Evolutionary conservation across 2,888 invertebrate species (phyloP), one percentile per base, ranked within the genome.

Genomic region (Parnassius glacialis): DNA sequence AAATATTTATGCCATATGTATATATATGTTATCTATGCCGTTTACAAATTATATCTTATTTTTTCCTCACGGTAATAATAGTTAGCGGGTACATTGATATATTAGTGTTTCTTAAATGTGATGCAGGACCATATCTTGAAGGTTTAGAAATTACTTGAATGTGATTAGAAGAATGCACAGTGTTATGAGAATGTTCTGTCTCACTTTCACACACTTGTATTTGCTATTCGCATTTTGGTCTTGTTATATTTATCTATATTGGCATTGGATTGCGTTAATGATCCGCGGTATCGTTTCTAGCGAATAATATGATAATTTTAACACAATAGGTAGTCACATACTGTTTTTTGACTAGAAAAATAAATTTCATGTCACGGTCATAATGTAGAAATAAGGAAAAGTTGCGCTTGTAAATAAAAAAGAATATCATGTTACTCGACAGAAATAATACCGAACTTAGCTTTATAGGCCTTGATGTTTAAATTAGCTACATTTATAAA

Each of bases 261-360:
- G 50, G 55, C 60, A 60, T 60, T 55, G 50, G 55, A 60, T 43
- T 51, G 51, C 60, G 20, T 12, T 60, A 55, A 55, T 42, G 50
- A 51, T 43, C 55, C 55, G 43, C 51, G 50, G 44, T 50, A 43
- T 60, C 25, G 51, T 51, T 55, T 51, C 48, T 51, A 34, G 12
- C 60, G 59, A 59, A 10, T 59, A 25, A 52, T 12, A 16, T 34
- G 5, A 34, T 34, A 34, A 34, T 34, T 34, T 34, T 34, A 34
- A 34, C 34, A 34, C 34, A 34, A 34, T 34, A 34, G 7, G 7
- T 34, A 7, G 34, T 34, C 5, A 34, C 34, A 34, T 34, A 34
- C 34, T 5, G 1, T 5, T 34, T 25, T 34, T 34, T 34, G 20
- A 20, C 20, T 34, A 34, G 7, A 5, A 7, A 34, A 5, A 25